Evolutionary conservation across 2,888 invertebrate genomes (phyloP), one percentile per base, ranked within the genome.

Genomic region (Drosophila dives): DNA sequence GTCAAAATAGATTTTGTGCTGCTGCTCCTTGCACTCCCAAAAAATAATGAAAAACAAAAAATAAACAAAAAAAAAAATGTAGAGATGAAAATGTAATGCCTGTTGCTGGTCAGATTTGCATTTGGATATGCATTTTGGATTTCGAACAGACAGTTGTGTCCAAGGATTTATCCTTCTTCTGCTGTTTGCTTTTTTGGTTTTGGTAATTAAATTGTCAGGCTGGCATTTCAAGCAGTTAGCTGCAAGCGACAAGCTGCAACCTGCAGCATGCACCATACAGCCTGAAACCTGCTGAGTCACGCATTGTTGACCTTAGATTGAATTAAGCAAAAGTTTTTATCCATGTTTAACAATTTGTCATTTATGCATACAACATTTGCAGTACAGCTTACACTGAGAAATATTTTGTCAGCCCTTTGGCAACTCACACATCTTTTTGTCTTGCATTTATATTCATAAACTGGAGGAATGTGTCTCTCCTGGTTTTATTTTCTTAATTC

Each of bases 141-240:
- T 54, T 76, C 40, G 32, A 33, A 51, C 81, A 65, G 67, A 76
- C 62, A 72, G 58, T 54, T 64, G 61, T 62, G 78, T 66, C 65
- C 65, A 81, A 63, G 72, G 81, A 54, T 23, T 53, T 33, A 38
- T 48, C 3, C 34, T 23, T 20, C 59, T 62, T 51, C 53, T 60
- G 64, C 48, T 65, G 38, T 65, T 62, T 67, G 56, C 69, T 64
- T 49, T 64, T 42, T 70, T 49, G 61, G 56, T 61, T 61, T 59
- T 88, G 86, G 81, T 86, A 90, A 85, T 85, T 85, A 85, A 85
- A 88, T 90, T 85, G 80, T 86, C 80, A 88, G 79, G 48, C 66
- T 74, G 42, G 58, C 64, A 82, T 58, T 64, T 40, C 42, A 59
- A 51, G 50, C 42, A 32, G 56, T 49, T 40, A 34, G 34, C 23